Percentiles rank a stretch among this genome's conserved stretches.
These are phyloP conservation scores for Gasterosteus aculeatus DNA, from an alignment of 2,113 vertebrate species.

Conservation along the genomic window DNA sequence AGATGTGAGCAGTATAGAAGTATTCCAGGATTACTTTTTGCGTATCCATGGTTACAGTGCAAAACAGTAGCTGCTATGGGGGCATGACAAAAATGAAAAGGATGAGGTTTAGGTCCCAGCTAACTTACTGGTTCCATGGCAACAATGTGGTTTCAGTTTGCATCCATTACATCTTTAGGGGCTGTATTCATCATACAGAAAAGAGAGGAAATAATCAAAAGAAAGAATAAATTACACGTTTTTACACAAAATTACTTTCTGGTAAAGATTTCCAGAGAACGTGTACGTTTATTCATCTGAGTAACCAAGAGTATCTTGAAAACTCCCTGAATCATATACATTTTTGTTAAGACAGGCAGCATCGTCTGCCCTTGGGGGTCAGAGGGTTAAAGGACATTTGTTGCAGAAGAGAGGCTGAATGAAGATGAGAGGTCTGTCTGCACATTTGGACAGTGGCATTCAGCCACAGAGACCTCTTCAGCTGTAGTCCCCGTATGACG, in stretches of 20 bases:
- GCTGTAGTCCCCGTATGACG: constrained; percentile 21
- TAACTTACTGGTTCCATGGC: neutral
- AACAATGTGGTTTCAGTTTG: neutral
- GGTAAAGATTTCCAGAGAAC: neutral
- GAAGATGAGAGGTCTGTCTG: constrained; percentile 26
- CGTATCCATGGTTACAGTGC: neutral
- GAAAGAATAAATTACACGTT: neutral
- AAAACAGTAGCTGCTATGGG: neutral
- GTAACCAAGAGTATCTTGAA: neutral
- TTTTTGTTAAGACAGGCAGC: neutral
- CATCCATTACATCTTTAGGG: neutral
- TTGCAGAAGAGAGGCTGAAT: constrained; percentile 5
- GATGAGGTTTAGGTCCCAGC: neutral
- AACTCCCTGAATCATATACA: neutral
- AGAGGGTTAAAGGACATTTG: constrained; percentile 32
- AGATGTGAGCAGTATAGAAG: neutral
- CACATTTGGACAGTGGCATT: constrained; percentile 55
- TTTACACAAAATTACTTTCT: neutral
- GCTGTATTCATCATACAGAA: neutral
- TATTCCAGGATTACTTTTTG: neutral
- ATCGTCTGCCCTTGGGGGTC: neutral
- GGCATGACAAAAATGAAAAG: neutral
- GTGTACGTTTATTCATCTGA: neutral
- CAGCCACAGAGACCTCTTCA: constrained; percentile 1
- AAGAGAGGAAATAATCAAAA: neutral